phyloP scores from a whole-genome alignment of 2,888 invertebrate species.

The Auanema freiburgensis region DNA sequence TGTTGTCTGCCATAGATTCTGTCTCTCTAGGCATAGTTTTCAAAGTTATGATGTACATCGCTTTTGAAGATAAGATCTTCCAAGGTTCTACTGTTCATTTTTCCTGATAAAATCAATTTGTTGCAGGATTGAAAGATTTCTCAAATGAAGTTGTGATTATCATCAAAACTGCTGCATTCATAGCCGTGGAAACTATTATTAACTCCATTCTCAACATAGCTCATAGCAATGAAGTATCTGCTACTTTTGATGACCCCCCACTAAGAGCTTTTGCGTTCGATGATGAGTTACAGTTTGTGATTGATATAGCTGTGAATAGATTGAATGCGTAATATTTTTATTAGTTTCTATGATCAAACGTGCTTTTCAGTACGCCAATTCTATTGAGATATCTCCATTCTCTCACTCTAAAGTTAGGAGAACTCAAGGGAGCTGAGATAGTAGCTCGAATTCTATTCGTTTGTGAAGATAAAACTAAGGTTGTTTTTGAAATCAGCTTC shows the following conservation, averaged over 20 bases:
- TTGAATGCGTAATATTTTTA: conserved; percentile 2
- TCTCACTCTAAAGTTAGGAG: conserved; percentile 30
- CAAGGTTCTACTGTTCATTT: neutral
- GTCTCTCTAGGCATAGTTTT: conserved; percentile 26
- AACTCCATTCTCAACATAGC: neutral
- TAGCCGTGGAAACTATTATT: neutral
- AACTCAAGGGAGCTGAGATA: conserved; percentile 44
- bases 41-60: conserved; percentile 24
- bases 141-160: neutral
- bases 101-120: too few species aligned
- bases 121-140: neutral
- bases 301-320: conserved; percentile 21
- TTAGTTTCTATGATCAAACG: neutral
- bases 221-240: conserved; percentile 5
- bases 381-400: conserved; percentile 42
- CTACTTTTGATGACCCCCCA: conserved; percentile 17
- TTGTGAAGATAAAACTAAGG: conserved; percentile 3
- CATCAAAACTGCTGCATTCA: neutral
- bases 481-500: too few species aligned
- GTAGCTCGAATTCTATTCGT: conserved; percentile 26
- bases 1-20: conserved; percentile 27
- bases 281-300: conserved; percentile 30
- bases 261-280: conserved; percentile 28
- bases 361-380: conserved; percentile 17
- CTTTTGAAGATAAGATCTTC: conserved; percentile 17